Conservation (phyloP, 2,113 vertebrate species). For the Gallinago media region DNA sequence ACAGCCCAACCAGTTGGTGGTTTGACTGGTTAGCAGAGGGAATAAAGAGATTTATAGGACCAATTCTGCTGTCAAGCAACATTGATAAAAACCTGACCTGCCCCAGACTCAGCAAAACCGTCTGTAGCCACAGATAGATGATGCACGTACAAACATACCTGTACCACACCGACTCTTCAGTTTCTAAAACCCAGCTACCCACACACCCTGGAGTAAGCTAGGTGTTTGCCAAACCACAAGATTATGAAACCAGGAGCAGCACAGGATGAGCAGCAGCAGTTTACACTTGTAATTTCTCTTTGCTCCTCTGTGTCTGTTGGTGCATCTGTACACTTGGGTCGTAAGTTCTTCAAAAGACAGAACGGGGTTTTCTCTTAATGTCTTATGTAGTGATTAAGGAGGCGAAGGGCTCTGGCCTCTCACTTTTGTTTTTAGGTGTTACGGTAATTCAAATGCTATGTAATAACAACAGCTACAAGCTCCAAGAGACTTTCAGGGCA, state of each 20-base stretch:
- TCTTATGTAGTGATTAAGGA: neutral
- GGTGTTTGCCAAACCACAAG: neutral
- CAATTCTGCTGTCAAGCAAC: neutral
- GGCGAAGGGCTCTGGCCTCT: neutral
- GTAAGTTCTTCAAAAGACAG: neutral
- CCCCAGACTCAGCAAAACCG: neutral
- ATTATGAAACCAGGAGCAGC: constrained; percentile 26
- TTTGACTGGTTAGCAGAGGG: neutral
- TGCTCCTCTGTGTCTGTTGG: neutral
- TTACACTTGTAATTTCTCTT: neutral
- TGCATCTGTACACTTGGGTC: neutral
- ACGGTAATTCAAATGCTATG: neutral
- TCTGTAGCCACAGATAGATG: neutral
- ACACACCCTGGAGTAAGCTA: neutral
- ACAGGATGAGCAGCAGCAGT: neutral
- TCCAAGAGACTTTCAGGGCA: neutral
- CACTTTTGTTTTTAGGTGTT: neutral
- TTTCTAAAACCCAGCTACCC: constrained; percentile 1
- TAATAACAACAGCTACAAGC: neutral
- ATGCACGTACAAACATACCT: constrained; percentile 3
- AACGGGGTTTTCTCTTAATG: neutral
- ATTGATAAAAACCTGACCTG: neutral
- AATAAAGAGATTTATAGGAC: neutral
- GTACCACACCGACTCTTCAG: neutral
- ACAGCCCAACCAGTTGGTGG: fast-evolving